Percentiles rank a stretch among this genome's conserved stretches.
phyloP scores from a whole-genome alignment of 2,113 vertebrate genomes.

The Abramis brama region DNA sequence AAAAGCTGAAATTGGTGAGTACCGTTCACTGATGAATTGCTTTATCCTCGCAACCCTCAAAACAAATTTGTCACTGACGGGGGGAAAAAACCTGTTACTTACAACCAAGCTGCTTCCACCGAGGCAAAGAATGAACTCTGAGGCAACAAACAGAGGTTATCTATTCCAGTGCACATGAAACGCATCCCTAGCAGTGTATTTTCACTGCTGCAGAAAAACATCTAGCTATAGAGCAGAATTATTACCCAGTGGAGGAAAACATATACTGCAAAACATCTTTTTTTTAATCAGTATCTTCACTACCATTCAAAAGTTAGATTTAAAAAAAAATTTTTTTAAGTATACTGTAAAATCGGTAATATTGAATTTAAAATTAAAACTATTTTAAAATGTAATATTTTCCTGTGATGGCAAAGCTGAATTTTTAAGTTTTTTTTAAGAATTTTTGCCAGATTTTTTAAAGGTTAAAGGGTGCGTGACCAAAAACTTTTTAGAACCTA shows the following conservation, averaged over 20 bases:
- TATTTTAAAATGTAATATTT: too few relatives aligned
- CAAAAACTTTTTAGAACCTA: too few relatives aligned
- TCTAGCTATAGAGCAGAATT: not conserved
- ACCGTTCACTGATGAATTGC: slow-evolving; percentile 27
- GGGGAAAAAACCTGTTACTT: not conserved
- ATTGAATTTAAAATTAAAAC: too few relatives aligned
- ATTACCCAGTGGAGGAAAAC: not conserved
- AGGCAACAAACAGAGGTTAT: not conserved
- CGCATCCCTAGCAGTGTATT: not conserved
- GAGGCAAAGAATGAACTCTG: slow-evolving; percentile 3
- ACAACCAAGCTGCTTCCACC: not conserved
- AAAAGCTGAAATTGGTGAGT: slow-evolving; percentile 31
- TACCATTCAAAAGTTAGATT: not conserved
- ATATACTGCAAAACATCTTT: not conserved
- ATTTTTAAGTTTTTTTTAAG: too few relatives aligned
- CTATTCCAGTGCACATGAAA: slow-evolving; percentile 22
- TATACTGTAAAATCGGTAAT: not conserved
- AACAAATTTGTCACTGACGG: slow-evolving; percentile 16
- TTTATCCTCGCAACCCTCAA: slow-evolving; percentile 26
- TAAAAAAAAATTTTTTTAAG: too few relatives aligned
- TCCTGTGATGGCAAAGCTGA: too few relatives aligned
- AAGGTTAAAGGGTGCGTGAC: too few relatives aligned
- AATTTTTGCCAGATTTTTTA: too few relatives aligned
- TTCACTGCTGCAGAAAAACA: not conserved
- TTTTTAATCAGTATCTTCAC: not conserved